Evolutionary conservation across 2,113 vertebrate genomes (phyloP).

Genomic region (Octodon degus): DNA sequence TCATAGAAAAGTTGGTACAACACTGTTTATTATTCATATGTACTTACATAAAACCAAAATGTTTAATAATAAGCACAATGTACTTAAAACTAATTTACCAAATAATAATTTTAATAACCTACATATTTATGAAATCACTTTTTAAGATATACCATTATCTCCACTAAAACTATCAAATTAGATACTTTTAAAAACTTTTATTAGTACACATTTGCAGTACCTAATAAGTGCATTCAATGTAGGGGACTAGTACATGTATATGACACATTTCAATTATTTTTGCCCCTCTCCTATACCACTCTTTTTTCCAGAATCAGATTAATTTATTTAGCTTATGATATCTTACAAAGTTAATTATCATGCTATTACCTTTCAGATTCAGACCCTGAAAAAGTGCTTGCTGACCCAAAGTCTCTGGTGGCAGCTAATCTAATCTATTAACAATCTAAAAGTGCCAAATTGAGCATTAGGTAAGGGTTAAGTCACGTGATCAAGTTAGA

Average conservation of each 20-base stretch:
- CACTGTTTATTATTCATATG: slow-evolving; percentile 60
- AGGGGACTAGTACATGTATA: neutral
- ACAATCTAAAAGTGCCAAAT: neutral
- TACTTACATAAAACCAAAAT: slow-evolving; percentile 69
- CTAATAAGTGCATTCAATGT: neutral
- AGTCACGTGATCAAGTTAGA: neutral
- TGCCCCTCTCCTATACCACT: neutral
- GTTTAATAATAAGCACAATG: slow-evolving; percentile 22
- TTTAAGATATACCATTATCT: neutral
- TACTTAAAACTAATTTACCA: slow-evolving; percentile 52
- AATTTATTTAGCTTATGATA: neutral
- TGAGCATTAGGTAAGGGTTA: slow-evolving; percentile 18
- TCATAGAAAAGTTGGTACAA: slow-evolving; percentile 70
- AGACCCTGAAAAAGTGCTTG: neutral
- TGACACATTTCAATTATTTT: neutral
- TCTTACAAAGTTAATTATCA: neutral
- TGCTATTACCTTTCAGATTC: neutral
- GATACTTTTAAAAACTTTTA: neutral
- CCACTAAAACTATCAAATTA: neutral
- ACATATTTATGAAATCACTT: neutral
- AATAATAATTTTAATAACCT: slow-evolving; percentile 39
- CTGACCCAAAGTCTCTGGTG: neutral
- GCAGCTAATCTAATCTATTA: neutral
- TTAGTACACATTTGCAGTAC: neutral
- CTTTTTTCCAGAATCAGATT: neutral